These are phyloP conservation scores for Agrilus mali DNA, from an alignment of 2,888 invertebrate species.

Conservation along the genomic window DNA sequence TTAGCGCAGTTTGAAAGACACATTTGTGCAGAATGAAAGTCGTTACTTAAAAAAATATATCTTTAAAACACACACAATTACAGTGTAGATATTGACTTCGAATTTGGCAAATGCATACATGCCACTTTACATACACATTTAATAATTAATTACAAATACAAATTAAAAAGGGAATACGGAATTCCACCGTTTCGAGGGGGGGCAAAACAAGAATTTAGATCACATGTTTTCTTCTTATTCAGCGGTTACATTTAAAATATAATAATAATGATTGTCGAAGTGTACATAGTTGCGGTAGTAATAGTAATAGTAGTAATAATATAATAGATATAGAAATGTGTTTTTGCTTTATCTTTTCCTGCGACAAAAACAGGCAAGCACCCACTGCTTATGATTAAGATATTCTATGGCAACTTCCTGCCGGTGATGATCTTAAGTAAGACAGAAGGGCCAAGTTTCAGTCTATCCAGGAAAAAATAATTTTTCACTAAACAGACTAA, in stretches of 20 bases:
- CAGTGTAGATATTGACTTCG: conserved; percentile 49
- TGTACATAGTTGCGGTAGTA: conserved; percentile 24
- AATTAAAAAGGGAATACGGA: not conserved
- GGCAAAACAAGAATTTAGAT: conserved; percentile 6
- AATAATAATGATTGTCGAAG: conserved; percentile 34
- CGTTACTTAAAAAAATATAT: conserved; percentile 28
- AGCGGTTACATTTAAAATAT: conserved; percentile 21
- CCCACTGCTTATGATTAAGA: conserved; percentile 7
- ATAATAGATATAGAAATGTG: conserved; percentile 23
- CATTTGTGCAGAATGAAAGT: conserved; percentile 1
- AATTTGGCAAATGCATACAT: conserved; percentile 45
- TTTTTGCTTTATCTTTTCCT: conserved; percentile 10
- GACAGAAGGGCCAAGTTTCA: too few species aligned
- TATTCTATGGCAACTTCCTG: conserved; percentile 2
- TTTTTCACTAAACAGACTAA: not conserved
- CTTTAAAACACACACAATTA: conserved; percentile 46
- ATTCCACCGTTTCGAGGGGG: not conserved
- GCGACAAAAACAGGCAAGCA: conserved; percentile 10
- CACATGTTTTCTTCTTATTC: conserved; percentile 15
- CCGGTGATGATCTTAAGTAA: too few species aligned
- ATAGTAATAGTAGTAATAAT: conserved; percentile 23
- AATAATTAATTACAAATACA: conserved; percentile 17
- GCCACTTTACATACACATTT: conserved; percentile 26
- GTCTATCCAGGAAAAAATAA: not conserved
- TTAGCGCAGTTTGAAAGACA: conserved; percentile 19